Percentiles rank a stretch among this genome's conserved stretches.
Conservation (phyloP, 2,888 invertebrate species). For the Amaurobius ferox region DNA sequence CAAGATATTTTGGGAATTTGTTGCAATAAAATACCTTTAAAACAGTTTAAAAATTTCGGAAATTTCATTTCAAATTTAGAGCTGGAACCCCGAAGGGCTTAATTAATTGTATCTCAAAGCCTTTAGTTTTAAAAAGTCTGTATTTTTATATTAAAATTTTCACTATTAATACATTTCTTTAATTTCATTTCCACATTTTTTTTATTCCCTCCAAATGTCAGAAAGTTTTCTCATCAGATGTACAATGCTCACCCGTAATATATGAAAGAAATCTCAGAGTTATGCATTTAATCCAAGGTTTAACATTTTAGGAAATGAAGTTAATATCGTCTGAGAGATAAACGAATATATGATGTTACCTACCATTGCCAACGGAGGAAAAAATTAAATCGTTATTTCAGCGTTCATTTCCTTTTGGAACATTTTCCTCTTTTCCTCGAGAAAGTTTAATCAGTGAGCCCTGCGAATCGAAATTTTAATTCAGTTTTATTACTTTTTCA, state of each 20-base stretch:
- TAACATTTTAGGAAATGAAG: slow-evolving; percentile 8
- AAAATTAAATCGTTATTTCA: slow-evolving; percentile 18
- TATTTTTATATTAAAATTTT: not conserved
- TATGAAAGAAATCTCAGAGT: not conserved
- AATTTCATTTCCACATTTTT: not conserved
- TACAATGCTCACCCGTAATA: not conserved
- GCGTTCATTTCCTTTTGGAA: slow-evolving; percentile 14
- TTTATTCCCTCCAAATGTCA: not conserved
- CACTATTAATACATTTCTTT: not conserved
- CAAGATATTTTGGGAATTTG: no score
- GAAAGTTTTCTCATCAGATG: not conserved
- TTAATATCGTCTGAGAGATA: slow-evolving; percentile 9
- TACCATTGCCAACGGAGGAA: not conserved
- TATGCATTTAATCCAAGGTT: slow-evolving; percentile 10
- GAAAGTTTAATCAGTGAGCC: slow-evolving; percentile 11
- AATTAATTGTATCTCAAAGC: no score
- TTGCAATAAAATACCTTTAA: no score
- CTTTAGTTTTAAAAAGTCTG: not conserved
- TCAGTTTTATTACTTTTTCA: slow-evolving; percentile 18
- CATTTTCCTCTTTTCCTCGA: not conserved
- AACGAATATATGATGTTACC: slow-evolving; percentile 10
- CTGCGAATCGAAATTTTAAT: slow-evolving; percentile 16
- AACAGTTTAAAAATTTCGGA: no score
- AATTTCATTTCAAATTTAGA: no score
- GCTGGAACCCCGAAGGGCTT: no score